Evolutionary conservation across 2,113 vertebrate genomes (phyloP), one percentile per base, ranked within the genome.

Genomic region (Alouatta palliata): DNA sequence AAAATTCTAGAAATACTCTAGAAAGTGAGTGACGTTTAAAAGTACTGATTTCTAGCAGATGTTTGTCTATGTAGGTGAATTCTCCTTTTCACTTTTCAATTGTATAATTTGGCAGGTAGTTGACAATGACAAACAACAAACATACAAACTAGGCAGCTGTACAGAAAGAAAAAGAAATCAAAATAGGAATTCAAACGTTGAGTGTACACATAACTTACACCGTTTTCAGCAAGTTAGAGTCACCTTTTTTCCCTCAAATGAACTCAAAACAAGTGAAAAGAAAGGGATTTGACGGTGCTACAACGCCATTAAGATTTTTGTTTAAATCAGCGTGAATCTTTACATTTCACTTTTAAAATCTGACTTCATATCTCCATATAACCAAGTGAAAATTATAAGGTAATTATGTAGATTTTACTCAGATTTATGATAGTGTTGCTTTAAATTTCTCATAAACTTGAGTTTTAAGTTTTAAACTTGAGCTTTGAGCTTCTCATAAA

Each of bases 261-360:
- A 96, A 45, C 11, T 82, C 32, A 86, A 79, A 81, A 27, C 14
- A 64, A 86, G 5, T 47, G 25, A 90, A 88, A 92, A 82, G 21
- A 90, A 82, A 90, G 10, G 3, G 8, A 56, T 85, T 75, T 30
- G 25, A 82, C 45, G 6, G 27, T 80, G 0, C 58, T 49, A 1
- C 64, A 64, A 92, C 5, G 49, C 21, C 56, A 37, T 66, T 47
- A 58, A 87, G 6, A 52, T 5, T 96, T 52, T 81, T 91, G 11
- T 49, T 90, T 94, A 96, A 79, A 77, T 89, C 49, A 87, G 35
- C 49, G 80, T 80, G 25, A 76, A 49, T 23, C 20, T 81, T 90
- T 30, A 75, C 70, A 64, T 76, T 37, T 85, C 10, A 37, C 66
- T 90, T 96, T 92, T 82, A 94, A 92, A 95, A 73, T 82, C 75